Conservation (phyloP, 1,140 invertebrate genomes). For the Scylla paramamosain region DNA sequence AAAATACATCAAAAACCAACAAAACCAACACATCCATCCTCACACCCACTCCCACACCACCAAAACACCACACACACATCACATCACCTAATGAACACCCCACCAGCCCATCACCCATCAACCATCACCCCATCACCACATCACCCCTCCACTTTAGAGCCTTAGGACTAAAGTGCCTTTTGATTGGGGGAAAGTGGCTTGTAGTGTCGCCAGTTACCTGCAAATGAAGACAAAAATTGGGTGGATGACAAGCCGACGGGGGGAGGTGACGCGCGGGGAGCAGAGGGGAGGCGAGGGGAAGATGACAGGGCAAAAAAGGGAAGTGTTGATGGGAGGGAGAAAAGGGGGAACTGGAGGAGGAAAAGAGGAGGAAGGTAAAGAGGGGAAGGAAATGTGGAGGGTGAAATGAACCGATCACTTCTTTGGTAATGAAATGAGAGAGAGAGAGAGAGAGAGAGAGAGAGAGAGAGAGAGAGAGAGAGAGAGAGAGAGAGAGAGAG, state of each 20-base stretch:
- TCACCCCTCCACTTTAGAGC: conserved; percentile 47
- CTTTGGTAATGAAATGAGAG: background rate
- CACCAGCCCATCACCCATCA: background rate
- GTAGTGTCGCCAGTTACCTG: conserved; percentile 66
- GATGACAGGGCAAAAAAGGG: background rate
- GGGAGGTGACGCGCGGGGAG: background rate
- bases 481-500: background rate
- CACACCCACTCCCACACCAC: background rate
- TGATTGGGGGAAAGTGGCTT: conserved; percentile 72
- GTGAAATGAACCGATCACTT: background rate
- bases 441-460: background rate
- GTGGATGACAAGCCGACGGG: conserved; percentile 60
- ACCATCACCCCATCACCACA: background rate
- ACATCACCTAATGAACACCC: background rate
- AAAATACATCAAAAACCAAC: no score
- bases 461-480: background rate
- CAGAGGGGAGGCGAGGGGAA: background rate
- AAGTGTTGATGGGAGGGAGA: background rate
- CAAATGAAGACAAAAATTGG: conserved; percentile 74
- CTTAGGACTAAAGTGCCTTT: conserved; percentile 66
- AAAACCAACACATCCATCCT: background rate
- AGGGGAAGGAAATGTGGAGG: background rate
- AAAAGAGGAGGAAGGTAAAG: background rate
- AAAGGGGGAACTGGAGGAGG: background rate
- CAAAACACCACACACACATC: background rate